Base-by-base conservation (phyloP, 2,113 vertebrate species). In the Cettia cetti region DNA sequence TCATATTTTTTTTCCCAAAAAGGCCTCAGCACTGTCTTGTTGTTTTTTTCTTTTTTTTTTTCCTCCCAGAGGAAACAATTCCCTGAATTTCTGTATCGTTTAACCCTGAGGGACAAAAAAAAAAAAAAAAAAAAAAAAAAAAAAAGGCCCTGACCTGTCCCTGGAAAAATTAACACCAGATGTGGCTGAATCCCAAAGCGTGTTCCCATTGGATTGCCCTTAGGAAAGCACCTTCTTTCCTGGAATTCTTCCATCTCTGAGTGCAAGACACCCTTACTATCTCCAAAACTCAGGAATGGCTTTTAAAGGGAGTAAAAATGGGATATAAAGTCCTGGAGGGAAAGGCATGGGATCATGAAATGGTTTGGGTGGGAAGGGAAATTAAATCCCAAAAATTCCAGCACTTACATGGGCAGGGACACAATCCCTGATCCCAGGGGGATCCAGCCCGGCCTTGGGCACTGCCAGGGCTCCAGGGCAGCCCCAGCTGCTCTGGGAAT, bases 121-220 rank as follows among this genome's bases (percentile, higher is more conserved):
- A n/a, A n/a, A n/a, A n/a, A n/a, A 26, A 39, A 31, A 50, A 59
- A n/a, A 69, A 35, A 74, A 56, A 33, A 42, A 68, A 35, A 72
- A 44, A 44, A 37, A 50, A 39, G 28, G 33, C 59, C 15, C 26
- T 59, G 31, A 64, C 39, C 9, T 79, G 53, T 39, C 63, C 44
- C 30, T 65, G 66, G 14, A 44, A 94, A 81, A 90, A 94, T 90
- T 61, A 88, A 64, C 76, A 72, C 63, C 94, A 95, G 91, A 89
- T 94, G 93, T 91, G 80, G 22, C 45, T 37, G 5, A 14, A 49
- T 72, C 89, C 79, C 59, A 40, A 39, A 50, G 23, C 4, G 2
- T 7, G 31, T 21, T 52, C 33, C 72, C 71, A 21, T 33, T 1
- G 5, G 33, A 65, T 70, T 69, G 50, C 11, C 45, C 21, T 77